Conservation (phyloP, 2,888 invertebrate species). For the Euphydryas editha region DNA sequence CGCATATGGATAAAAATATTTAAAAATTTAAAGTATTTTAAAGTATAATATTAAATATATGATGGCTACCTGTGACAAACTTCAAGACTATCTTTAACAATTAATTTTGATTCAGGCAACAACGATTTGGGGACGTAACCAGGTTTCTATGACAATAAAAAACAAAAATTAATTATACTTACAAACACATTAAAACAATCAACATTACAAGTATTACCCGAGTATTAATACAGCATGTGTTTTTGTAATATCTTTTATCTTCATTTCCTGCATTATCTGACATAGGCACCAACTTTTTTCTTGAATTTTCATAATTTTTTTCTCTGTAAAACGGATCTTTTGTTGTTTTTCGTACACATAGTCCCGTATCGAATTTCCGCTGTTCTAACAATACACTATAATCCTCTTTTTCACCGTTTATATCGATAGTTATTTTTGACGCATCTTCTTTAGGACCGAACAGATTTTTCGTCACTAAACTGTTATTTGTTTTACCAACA, state of each 20-base stretch:
- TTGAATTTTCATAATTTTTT: conserved; percentile 37
- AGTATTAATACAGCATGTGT: neutral
- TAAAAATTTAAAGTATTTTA: neutral
- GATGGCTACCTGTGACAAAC: conserved; percentile 62
- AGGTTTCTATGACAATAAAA: conserved; percentile 54
- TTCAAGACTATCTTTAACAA: conserved; percentile 69
- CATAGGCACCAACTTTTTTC: conserved; percentile 48
- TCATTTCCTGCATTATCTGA: conserved; percentile 32
- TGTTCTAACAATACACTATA: conserved; percentile 62
- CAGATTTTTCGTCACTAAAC: conserved; percentile 37
- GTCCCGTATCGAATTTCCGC: conserved; percentile 52
- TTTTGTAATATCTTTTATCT: neutral
- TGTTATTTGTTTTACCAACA: conserved; percentile 47
- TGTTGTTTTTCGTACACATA: conserved; percentile 54
- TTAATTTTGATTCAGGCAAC: conserved; percentile 51
- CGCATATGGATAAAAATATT: neutral
- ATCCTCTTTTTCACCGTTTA: conserved; percentile 61
- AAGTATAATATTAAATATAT: neutral
- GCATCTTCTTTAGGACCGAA: conserved; percentile 45
- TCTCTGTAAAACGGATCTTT: conserved; percentile 41
- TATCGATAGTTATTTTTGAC: conserved; percentile 63
- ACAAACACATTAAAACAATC: neutral
- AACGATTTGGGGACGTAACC: conserved; percentile 40
- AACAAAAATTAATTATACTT: neutral
- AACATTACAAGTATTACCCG: neutral